Conservation (phyloP, 2,888 invertebrate species). For the Augiades crinisus region DNA sequence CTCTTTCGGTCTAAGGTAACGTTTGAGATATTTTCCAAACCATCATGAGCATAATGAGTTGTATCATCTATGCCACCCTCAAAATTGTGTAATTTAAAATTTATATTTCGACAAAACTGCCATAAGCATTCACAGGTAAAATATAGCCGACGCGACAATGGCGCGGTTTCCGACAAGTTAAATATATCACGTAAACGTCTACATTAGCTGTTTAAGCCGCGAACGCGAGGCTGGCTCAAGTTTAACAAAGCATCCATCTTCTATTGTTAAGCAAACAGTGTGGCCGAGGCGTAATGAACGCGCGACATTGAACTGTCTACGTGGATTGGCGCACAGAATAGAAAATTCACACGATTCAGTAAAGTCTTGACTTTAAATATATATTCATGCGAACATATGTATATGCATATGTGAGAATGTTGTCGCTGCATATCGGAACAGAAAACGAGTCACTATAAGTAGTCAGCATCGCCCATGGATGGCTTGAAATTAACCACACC, state of each 20-base stretch:
- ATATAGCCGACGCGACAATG: no score
- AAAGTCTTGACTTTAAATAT: slow-evolving; percentile 6
- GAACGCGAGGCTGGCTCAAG: slow-evolving; percentile 18
- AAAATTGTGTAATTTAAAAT: no score
- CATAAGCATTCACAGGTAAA: no score
- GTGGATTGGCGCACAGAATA: slow-evolving; percentile 19
- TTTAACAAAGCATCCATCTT: slow-evolving; percentile 20
- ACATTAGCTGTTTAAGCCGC: slow-evolving; percentile 4
- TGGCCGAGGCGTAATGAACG: slow-evolving; percentile 14
- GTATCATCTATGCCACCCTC: no score
- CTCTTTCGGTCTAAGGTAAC: no score
- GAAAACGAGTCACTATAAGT: no score
- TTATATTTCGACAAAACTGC: no score
- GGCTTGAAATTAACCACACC: no score
- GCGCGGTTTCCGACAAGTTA: background rate
- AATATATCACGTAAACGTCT: slow-evolving; percentile 1
- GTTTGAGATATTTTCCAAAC: no score
- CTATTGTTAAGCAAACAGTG: slow-evolving; percentile 24
- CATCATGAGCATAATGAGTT: no score
- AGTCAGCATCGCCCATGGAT: no score
- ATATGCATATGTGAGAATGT: background rate
- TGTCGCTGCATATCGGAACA: no score
- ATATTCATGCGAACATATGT: background rate
- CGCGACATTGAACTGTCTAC: slow-evolving; percentile 26
- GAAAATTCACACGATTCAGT: slow-evolving; percentile 16